Conservation (phyloP, 1,140 invertebrate species). For the Elysia chlorotica region DNA sequence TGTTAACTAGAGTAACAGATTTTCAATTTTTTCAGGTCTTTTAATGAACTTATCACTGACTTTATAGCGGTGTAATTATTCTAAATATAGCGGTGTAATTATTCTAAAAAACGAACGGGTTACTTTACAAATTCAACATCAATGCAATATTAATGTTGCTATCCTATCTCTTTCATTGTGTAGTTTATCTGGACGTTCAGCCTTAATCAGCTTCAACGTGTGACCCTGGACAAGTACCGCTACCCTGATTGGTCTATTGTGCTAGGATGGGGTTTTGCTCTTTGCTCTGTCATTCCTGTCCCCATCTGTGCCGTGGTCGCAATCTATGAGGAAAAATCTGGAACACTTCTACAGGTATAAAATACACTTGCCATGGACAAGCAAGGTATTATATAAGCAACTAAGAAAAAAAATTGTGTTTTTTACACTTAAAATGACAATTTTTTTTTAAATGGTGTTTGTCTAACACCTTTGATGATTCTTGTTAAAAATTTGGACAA, state of each 20-base stretch:
- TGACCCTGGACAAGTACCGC: slow-evolving; percentile 50
- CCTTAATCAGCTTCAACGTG: slow-evolving; percentile 26
- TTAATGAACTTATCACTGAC: no score
- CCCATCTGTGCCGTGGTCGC: slow-evolving; percentile 30
- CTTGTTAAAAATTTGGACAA: neutral
- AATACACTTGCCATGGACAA: neutral
- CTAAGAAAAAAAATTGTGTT: neutral
- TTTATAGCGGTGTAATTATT: no score
- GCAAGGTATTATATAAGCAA: neutral
- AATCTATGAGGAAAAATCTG: slow-evolving; percentile 27
- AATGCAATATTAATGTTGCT: no score
- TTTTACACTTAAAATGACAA: neutral
- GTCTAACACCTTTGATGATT: neutral
- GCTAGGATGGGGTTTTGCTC: slow-evolving; percentile 49
- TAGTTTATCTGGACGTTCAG: neutral
- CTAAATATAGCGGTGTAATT: no score
- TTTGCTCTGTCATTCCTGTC: slow-evolving; percentile 36
- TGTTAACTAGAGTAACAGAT: no score
- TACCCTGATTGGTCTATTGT: slow-evolving; percentile 58
- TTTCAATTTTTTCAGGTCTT: no score
- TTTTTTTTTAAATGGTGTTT: neutral
- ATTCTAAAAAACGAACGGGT: no score
- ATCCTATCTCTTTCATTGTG: neutral
- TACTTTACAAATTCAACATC: no score
- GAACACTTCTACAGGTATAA: slow-evolving; percentile 33